Evolutionary conservation across 2,797 vertebrate genomes (phyloP), one percentile per base, ranked within the genome.

Genomic region (Rhadinocentrus ornatus): DNA sequence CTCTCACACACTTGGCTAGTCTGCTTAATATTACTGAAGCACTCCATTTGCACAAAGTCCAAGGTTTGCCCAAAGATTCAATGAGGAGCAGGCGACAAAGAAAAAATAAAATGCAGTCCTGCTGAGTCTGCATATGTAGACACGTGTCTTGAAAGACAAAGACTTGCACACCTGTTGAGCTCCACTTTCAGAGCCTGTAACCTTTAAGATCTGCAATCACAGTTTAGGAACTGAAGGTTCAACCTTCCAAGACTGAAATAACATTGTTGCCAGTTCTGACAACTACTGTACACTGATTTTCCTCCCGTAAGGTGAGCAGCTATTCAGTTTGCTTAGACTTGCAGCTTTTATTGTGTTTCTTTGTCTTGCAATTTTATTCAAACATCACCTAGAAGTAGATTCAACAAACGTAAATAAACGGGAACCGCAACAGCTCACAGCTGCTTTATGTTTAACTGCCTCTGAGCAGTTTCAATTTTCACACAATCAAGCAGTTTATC

Each of bases 131-230:
- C 6, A 8, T 59, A 75, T 27, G n/a, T 61, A 63, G 18, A n/a
- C 22, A 6, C 59, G 10, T 22, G 27, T 22, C 35, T 39, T 64
- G 31, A 61, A 37, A 46, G 41, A 72, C 62, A 77, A 63, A 65
- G 32, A 52, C 11, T 1, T 26, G 31, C 62, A 69, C 79, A 69
- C 63, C 77, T 75, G 58, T 75, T 74, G 20, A 31, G 39, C 59
- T 46, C 35, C 32, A 54, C n/a, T 78, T 62, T 1, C 55, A 41
- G 3, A 41, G 20, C 50, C 41, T 61, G 5, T 71, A 68, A 72
- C 54, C 35, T 62, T 62, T 31, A 29, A 62, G 31, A 37, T 4
- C n/a, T 0, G 2, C 39, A 62, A 82, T 80, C 13, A 35, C 26
- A 5, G 76, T 60, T 61, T 37, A 18, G 22, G 22, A 64, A 60